A percentile compares a stretch with the other conserved stretches of the same genome.
These are phyloP conservation scores for Trichechus manatus DNA, from an alignment of 2,113 vertebrate genomes.

Conservation along the genomic window DNA sequence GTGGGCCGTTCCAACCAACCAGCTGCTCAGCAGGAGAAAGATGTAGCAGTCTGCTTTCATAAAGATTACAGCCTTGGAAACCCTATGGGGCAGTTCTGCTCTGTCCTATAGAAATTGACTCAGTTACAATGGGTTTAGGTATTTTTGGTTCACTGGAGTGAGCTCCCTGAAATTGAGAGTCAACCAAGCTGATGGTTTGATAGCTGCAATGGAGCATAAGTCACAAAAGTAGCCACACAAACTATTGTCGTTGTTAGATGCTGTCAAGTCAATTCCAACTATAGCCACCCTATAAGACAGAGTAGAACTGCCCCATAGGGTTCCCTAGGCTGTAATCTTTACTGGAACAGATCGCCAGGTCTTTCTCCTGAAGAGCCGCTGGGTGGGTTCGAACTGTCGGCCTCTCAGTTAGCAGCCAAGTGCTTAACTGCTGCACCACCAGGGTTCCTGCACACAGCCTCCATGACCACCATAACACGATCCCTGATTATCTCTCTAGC, in stretches of 20 bases:
- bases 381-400: neutral
- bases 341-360: neutral
- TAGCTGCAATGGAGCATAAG: neutral
- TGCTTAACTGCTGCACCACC: neutral
- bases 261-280: neutral
- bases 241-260: neutral
- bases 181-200: conserved; percentile 55
- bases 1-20: neutral
- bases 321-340: neutral
- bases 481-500: neutral
- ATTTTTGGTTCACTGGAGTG: neutral
- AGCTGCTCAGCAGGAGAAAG: neutral
- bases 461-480: rapidly evolving
- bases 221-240: neutral
- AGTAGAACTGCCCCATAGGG: neutral
- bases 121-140: too few species aligned
- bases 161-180: conserved; percentile 47
- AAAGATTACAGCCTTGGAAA: neutral
- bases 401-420: neutral
- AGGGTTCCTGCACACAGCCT: neutral
- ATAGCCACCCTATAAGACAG: neutral
- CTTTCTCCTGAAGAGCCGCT: too few species aligned
- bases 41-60: neutral
- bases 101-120: neutral
- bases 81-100: neutral